Conservation (phyloP, 1,140 invertebrate species). For the Diabrotica virgifera region DNA sequence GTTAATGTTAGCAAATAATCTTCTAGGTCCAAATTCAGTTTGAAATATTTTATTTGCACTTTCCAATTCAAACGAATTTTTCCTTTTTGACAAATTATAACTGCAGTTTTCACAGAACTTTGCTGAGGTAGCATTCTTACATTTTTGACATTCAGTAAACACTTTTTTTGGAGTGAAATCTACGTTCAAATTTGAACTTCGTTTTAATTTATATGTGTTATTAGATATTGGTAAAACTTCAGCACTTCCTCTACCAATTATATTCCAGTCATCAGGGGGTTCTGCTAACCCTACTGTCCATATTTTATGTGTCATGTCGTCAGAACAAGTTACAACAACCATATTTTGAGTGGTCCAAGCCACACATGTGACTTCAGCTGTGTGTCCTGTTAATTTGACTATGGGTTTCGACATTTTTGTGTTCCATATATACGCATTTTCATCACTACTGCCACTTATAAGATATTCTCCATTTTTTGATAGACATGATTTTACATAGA, state of each 20-base stretch:
- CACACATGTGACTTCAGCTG: constrained; percentile 80
- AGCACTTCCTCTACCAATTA: constrained; percentile 54
- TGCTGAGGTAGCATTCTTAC: constrained; percentile 23
- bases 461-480: constrained; percentile 77
- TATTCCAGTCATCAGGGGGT: constrained; percentile 50
- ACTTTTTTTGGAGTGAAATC: constrained; percentile 27
- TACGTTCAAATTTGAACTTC: neutral
- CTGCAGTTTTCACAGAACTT: constrained; percentile 36
- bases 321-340: constrained; percentile 74
- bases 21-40: constrained; percentile 30
- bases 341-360: constrained; percentile 65
- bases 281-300: constrained; percentile 66
- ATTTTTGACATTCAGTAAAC: constrained; percentile 29
- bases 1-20: constrained; percentile 30
- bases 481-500: constrained; percentile 78
- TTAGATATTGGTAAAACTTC: constrained; percentile 46
- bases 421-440: constrained; percentile 82
- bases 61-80: constrained; percentile 22
- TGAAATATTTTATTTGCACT: constrained; percentile 27
- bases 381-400: constrained; percentile 68
- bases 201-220: constrained; percentile 2
- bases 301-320: constrained; percentile 73
- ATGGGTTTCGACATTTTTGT: constrained; percentile 61
- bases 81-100: constrained; percentile 22
- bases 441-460: constrained; percentile 80